Conservation (phyloP, 1,140 invertebrate species). For the Globodera ellingtonae region DNA sequence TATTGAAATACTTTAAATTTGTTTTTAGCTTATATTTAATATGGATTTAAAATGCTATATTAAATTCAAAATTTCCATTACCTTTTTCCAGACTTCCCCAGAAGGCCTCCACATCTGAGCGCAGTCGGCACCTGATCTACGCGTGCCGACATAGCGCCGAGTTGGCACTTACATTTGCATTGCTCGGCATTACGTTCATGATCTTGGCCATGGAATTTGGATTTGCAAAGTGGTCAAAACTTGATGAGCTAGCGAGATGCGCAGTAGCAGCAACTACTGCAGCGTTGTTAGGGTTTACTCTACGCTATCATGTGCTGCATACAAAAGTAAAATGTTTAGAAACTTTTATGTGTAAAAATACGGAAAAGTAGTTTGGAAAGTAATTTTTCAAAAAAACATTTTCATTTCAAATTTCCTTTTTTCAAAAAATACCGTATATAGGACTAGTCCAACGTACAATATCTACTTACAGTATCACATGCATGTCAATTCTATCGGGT, state of each 20-base stretch:
- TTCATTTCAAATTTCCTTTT: no score
- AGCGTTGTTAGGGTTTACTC: neutral
- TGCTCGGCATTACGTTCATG: neutral
- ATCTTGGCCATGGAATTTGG: neutral
- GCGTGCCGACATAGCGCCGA: neutral
- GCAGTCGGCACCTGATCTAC: neutral
- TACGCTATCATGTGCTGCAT: neutral
- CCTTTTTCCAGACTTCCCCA: neutral
- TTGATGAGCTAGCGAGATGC: neutral
- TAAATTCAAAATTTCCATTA: no score
- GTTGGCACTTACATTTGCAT: neutral
- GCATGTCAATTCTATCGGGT: neutral
- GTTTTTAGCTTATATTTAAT: no score
- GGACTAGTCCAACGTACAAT: no score
- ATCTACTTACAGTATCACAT: neutral
- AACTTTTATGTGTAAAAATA: no score
- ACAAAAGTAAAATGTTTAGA: neutral
- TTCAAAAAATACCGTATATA: no score
- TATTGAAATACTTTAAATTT: no score
- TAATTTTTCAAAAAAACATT: no score
- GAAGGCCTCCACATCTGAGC: neutral
- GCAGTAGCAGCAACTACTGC: neutral
- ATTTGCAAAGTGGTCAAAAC: neutral
- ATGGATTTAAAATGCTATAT: no score
- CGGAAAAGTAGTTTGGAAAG: no score